These are phyloP conservation scores for Cheilosia soror DNA, from an alignment of 2,888 invertebrate species.

Conservation along the genomic window DNA sequence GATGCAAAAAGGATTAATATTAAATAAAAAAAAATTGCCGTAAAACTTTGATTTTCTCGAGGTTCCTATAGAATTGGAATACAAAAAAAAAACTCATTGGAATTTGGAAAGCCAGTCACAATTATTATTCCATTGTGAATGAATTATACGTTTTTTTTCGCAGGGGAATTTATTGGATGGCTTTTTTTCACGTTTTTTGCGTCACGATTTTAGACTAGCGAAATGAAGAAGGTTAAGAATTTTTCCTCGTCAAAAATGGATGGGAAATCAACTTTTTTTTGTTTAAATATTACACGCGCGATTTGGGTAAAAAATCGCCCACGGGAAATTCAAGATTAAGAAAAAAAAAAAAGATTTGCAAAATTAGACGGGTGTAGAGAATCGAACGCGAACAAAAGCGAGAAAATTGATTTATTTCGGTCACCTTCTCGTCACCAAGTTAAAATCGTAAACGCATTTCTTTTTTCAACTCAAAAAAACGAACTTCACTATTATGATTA, in stretches of 20 bases:
- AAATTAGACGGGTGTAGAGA: constrained; percentile 57
- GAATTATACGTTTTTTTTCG: constrained; percentile 57
- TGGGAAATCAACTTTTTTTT: constrained; percentile 3
- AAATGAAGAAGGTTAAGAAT: constrained; percentile 40
- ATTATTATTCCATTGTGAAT: constrained; percentile 70
- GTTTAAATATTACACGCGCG: constrained; percentile 37
- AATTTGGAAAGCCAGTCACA: constrained; percentile 59
- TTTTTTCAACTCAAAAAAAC: constrained; percentile 30
- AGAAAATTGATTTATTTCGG: constrained; percentile 38
- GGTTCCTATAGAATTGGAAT: constrained; percentile 59
- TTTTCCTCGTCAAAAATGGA: constrained; percentile 17
- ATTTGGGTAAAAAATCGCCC: constrained; percentile 47
- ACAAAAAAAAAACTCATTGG: constrained; percentile 39
- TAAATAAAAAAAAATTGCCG: constrained; percentile 51
- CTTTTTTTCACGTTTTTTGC: constrained; percentile 60
- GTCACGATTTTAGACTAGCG: constrained; percentile 48
- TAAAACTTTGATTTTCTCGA: constrained; percentile 61
- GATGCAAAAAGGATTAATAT: constrained; percentile 43
- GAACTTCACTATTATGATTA: constrained; percentile 22
- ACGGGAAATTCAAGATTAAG: constrained; percentile 33
- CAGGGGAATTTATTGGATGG: constrained; percentile 54
- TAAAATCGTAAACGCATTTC: constrained; percentile 70
- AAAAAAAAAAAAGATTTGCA: constrained; percentile 33
- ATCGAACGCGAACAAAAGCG: constrained; percentile 51
- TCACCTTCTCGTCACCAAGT: constrained; percentile 45